Evolutionary conservation across 2,113 vertebrate genomes (phyloP).

Genomic region (Nettapus auritus): DNA sequence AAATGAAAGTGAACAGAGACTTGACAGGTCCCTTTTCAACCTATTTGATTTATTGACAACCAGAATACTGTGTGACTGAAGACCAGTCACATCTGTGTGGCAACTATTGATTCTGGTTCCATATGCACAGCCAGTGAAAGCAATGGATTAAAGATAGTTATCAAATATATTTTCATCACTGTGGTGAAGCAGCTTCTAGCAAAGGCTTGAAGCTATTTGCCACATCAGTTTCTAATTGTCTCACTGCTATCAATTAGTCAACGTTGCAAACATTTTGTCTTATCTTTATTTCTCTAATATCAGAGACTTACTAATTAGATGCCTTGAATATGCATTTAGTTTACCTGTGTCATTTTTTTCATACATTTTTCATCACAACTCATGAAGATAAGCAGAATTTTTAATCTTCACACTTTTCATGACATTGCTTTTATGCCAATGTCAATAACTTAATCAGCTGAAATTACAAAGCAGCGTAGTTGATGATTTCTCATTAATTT

Average conservation of each 20-base stretch:
- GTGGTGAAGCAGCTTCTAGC: neutral
- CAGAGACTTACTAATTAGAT: neutral
- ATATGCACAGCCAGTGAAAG: neutral
- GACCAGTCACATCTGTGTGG: neutral
- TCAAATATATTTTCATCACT: neutral
- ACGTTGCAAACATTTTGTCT: neutral
- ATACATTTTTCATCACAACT: neutral
- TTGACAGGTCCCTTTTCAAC: neutral
- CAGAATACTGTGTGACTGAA: neutral
- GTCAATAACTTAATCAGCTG: neutral
- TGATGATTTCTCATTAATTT: neutral
- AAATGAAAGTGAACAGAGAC: neutral
- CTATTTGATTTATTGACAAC: neutral
- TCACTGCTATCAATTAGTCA: neutral
- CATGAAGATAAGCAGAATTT: neutral
- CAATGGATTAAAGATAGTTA: neutral
- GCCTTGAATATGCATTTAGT: neutral
- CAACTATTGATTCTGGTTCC: neutral
- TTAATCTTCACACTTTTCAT: neutral
- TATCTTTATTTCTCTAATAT: neutral
- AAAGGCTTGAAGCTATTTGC: neutral
- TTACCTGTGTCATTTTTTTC: neutral
- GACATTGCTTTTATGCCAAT: neutral
- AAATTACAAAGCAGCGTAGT: neutral
- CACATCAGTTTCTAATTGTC: neutral